phyloP scores from a whole-genome alignment of 64 coral and sea anemone genomes.

The Dendrophyllia cribrosa region DNA sequence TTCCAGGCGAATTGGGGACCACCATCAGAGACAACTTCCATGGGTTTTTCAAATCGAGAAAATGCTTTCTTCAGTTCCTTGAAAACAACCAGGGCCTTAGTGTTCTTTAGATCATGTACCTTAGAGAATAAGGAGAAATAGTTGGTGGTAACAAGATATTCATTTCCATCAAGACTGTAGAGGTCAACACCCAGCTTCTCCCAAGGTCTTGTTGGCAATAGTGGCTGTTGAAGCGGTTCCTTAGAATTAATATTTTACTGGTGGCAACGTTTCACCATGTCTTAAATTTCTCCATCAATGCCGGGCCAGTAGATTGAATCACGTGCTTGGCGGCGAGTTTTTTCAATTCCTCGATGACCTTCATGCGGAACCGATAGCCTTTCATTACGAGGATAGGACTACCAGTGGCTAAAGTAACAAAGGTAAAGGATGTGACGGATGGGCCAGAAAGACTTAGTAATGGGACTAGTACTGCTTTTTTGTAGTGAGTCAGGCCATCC shows the following conservation, averaged over 20 bases:
- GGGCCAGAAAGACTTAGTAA: neutral
- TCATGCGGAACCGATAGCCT: neutral
- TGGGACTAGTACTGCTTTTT: neutral
- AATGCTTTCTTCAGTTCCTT: neutral
- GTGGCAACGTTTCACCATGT: slow-evolving; percentile 38
- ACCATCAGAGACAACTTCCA: too few species aligned
- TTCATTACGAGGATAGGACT: slow-evolving; percentile 11
- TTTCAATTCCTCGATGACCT: slow-evolving; percentile 37
- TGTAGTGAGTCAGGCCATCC: neutral
- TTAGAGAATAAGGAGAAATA: neutral
- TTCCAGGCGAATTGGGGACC: slow-evolving; percentile 22
- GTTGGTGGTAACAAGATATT: neutral
- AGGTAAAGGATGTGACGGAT: slow-evolving; percentile 2
- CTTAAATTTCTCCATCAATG: neutral
- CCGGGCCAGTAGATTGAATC: slow-evolving; percentile 41
- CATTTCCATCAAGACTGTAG: neutral
- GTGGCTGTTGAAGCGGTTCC: slow-evolving; percentile 28
- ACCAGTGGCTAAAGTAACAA: neutral
- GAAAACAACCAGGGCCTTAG: neutral
- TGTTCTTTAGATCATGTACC: neutral
- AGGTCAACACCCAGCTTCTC: slow-evolving; percentile 37
- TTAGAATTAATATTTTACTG: neutral
- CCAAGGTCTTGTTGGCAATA: neutral
- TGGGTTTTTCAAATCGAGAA: slow-evolving; percentile 28
- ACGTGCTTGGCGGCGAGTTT: slow-evolving; percentile 10